Conservation (phyloP, 2,888 invertebrate species). For the Trilocha varians region DNA sequence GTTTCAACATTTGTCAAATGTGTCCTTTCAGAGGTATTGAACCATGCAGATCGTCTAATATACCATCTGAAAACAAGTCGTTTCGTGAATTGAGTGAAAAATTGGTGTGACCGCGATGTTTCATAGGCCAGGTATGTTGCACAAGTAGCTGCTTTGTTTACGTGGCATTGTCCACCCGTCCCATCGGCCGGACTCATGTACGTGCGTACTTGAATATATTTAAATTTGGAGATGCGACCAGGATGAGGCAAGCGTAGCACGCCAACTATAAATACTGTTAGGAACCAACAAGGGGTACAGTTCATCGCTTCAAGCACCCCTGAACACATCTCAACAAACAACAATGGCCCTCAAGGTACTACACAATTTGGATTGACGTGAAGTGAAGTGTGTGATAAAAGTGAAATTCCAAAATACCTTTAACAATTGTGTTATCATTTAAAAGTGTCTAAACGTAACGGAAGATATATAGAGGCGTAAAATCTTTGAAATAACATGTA, state of each 20-base stretch:
- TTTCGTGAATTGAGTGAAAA: slow-evolving; percentile 36
- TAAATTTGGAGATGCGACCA: slow-evolving; percentile 70
- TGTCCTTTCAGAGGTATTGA: slow-evolving; percentile 18
- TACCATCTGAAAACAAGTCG: slow-evolving; percentile 37
- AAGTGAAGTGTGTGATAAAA: slow-evolving; percentile 23
- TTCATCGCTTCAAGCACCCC: slow-evolving; percentile 52
- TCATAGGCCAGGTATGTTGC: slow-evolving; percentile 54
- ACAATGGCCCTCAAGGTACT: slow-evolving; percentile 67
- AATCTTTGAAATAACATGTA: no score
- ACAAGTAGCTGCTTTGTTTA: slow-evolving; percentile 62
- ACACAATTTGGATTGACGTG: slow-evolving; percentile 21
- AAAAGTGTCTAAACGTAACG: no score
- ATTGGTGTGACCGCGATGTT: slow-evolving; percentile 54
- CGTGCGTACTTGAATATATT: slow-evolving; percentile 74
- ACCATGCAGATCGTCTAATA: slow-evolving; percentile 31
- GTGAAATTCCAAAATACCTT: slow-evolving; percentile 7
- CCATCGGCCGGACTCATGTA: slow-evolving; percentile 46
- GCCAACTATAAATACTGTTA: slow-evolving; percentile 57
- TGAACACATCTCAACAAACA: slow-evolving; percentile 44
- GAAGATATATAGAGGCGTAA: no score
- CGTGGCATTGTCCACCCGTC: slow-evolving; percentile 63
- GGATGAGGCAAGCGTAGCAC: slow-evolving; percentile 60
- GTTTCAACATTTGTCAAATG: slow-evolving; percentile 20
- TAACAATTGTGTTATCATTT: no score
- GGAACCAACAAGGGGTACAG: slow-evolving; percentile 52